Evolutionary conservation across 1,140 invertebrate species (phyloP).

Genomic region (Leptinotarsa texana): DNA sequence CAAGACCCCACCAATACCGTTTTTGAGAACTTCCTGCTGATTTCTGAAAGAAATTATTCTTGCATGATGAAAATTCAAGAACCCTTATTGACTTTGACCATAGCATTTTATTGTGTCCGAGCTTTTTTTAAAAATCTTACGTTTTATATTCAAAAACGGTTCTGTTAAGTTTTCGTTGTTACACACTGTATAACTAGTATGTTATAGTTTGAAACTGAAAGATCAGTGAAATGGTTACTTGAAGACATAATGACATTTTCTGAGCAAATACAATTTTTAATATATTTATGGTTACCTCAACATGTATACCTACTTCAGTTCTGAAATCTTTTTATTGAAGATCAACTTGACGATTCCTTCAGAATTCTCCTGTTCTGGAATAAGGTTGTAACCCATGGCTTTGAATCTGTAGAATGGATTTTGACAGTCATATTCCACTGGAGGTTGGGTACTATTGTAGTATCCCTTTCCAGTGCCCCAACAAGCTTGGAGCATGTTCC

Average conservation of each 20-base stretch:
- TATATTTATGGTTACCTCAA: background rate
- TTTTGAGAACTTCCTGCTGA: constrained; percentile 74
- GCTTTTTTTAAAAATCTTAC: too few species aligned
- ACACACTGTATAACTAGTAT: too few species aligned
- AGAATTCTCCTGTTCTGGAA: constrained; percentile 82
- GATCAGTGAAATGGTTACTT: too few species aligned
- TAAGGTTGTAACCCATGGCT: constrained; percentile 85
- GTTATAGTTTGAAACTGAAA: too few species aligned
- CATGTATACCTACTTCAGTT: constrained; percentile 64
- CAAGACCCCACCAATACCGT: constrained; percentile 68
- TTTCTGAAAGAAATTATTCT: constrained; percentile 53
- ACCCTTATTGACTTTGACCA: too few species aligned
- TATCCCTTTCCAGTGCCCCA: constrained; percentile 85
- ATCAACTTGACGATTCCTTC: constrained; percentile 83
- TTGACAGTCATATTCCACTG: constrained; percentile 82
- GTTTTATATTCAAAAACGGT: too few species aligned
- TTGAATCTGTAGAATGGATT: constrained; percentile 93
- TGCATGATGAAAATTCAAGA: too few species aligned
- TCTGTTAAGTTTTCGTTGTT: too few species aligned
- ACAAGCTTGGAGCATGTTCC: constrained; percentile 91
- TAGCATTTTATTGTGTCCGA: too few species aligned
- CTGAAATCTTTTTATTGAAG: constrained; percentile 78
- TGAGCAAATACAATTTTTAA: too few species aligned
- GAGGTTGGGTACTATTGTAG: constrained; percentile 72
- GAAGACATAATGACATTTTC: too few species aligned